Base-by-base conservation (phyloP, 2,113 vertebrate genomes). In the Entelurus aequoreus region DNA sequence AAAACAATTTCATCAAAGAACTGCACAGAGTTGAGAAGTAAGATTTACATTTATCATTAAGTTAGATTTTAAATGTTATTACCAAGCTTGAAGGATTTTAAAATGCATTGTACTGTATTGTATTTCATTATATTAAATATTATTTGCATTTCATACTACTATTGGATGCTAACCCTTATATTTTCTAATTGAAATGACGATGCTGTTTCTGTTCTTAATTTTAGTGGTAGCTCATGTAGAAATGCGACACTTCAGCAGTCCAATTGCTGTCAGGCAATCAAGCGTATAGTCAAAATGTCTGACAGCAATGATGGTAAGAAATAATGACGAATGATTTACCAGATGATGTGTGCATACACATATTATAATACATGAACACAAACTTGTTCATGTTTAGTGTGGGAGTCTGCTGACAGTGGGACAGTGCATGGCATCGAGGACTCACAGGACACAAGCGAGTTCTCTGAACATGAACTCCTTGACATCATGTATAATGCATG, bases 391-490 rank as follows among this genome's bases (percentile, higher is more conserved):
- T 67, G 40, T 76, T 55, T 55, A 89, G 86, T 68, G 54, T 78
- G 71, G 68, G 78, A 75, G 46, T 78, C 81, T 37, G 21, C 77
- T 3, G 48, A 63, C 63, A 62, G 56, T 80, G 80, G 36, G 15
- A 62, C 58, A 0, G 67, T 49, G 6, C 60, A 76, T 16, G 21
- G 66, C 42, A 71, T 54, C 15, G 78, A 87, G 13, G 76, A 80
- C 54, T 71, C 36, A 12, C 71, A 56, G 28, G 69, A 85, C 50
- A 68, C 66, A 14, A 71, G 77, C 35, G 78, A 79, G 64, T 89
- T 89, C 62, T 88, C 90, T 21, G 88, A 91, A 71, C 80, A 87
- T 68, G 88, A 91, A 57, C 85, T 92, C 38, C 77, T 92, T 40
- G 87, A 91, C 53, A 84, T 91, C 15, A 87, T 89, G 71, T 92